These are phyloP conservation scores for Malurus cyaneus DNA, from an alignment of 2,113 vertebrate species.

Conservation along the genomic window DNA sequence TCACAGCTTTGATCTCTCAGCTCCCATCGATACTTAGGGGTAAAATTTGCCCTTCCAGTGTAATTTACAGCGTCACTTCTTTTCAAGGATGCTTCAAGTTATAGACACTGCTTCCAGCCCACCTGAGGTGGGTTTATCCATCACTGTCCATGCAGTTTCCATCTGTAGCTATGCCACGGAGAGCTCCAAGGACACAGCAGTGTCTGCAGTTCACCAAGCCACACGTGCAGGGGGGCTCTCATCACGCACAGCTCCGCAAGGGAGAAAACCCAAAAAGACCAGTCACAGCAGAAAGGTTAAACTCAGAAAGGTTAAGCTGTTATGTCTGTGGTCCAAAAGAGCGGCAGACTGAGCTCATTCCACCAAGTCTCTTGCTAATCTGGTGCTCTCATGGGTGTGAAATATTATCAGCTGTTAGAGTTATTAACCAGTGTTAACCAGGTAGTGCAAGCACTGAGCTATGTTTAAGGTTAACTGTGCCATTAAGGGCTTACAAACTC, in stretches of 20 bases:
- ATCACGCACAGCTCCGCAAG: not conserved
- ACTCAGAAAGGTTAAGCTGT: slow-evolving; percentile 2
- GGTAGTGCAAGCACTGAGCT: not conserved
- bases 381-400: slow-evolving; percentile 58
- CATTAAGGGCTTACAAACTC: slow-evolving; percentile 65
- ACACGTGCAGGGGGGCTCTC: slow-evolving; percentile 36
- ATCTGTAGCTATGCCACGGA: accelerated
- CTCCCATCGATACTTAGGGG: accelerated
- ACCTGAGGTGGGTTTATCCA: not conserved
- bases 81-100: not conserved
- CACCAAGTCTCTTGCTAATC: slow-evolving; percentile 40
- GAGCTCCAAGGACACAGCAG: accelerated
- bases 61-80: not conserved
- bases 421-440: slow-evolving; percentile 63
- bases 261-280: not conserved
- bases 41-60: not conserved
- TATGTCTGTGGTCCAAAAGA: slow-evolving; percentile 12
- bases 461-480: slow-evolving; percentile 45
- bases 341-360: slow-evolving; percentile 17
- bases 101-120: not conserved
- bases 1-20: not conserved
- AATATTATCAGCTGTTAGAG: slow-evolving; percentile 64
- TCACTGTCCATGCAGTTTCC: not conserved
- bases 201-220: not conserved
- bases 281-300: not conserved